Evolutionary conservation across 2,888 invertebrate genomes (phyloP), one percentile per base, ranked within the genome.

Genomic region (Trachelus iudaicus): DNA sequence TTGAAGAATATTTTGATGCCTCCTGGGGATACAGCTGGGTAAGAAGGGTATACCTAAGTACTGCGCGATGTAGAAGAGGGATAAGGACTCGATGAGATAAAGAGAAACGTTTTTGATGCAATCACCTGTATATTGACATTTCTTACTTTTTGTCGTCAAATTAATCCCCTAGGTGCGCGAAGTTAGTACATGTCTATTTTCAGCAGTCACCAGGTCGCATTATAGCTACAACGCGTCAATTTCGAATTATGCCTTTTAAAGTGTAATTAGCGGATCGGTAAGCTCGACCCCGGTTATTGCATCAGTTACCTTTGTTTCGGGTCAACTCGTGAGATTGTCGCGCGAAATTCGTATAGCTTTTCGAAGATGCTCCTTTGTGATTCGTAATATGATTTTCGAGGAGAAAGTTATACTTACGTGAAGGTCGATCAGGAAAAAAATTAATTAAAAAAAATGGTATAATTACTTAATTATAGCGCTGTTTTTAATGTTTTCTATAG

Each of bases 1-100:
- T 83, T 81, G 69, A 84, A 87, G 87, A 89, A 88, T 88, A 88
- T 87, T 88, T 85, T 81, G 81, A 79, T 84, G 78, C 82, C 79
- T 76, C 80, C 76, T 75, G 81, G 82, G 81, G 31, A 23, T 71
- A 31, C 33, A 31, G 56, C 56, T 56, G 56, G 15, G 23, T 56
- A 56, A 56, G 56, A 56, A 56, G 71, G 71, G 71, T 31, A 31
- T 34, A 34, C 13, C 71, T 4, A 31, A 71, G 31, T 31, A 31
- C 4, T 31, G 31, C 31, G 71, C 6, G 71, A 31, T 31, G 15
- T 9, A 15, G 71, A 34, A 71, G 71, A 34, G 71, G 15, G 71
- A 71, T 71, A 71, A 71, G 31, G 13, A 34, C 31, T 13, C 31
- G 71, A 71, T 33, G 71, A 71, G 71, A 71, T 31, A 71, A 34